Evolutionary conservation across 2,888 invertebrate species (phyloP), one percentile per base, ranked within the genome.

Genomic region (Archips xylosteana): DNA sequence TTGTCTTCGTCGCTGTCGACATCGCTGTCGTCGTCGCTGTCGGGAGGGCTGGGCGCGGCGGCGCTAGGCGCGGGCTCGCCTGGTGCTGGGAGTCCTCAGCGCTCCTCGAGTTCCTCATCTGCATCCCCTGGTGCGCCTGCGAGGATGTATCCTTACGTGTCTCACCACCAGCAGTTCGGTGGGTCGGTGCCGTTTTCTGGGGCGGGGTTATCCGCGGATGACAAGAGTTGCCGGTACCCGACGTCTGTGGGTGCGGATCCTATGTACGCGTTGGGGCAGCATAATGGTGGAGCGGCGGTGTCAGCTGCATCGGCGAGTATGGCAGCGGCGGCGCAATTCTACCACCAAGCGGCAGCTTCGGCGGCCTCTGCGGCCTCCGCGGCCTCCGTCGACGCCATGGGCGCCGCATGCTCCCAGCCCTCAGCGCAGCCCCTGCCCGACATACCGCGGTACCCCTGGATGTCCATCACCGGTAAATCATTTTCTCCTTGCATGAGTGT

Each of bases 361-460:
- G 96, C 97, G 67, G 97, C 97, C 49, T 97, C 97, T 39, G 96
- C 96, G 61, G 97, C 97, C 57, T 96, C 97, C 23, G 96, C 97
- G 45, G 96, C 96, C 54, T 95, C 96, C 81, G 97, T 97, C 84
- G 97, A 97, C 84, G 97, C 98, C 85, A 96, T 98, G 85, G 96
- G 98, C 77, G 96, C 96, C 81, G 96, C 97, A 78, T 98, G 98
- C 95, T 95, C 96, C 77, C 97, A 97, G 88, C 96, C 97, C 81
- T 96, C 97, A 76, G 97, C 97, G 77, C 98, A 98, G 91, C 97
- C 98, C 74, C 96, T 98, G 88, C 97, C 98, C 66, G 98, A 98
- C 94, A 97, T 98, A 89, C 98, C 98, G 72, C 96, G 98, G 87
- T 98, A 98, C 92, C 98, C 98, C 65, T 98, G 98, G 98, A 98